Evolutionary conservation across 64 coral and sea anemone genomes (phyloP), one percentile per base, ranked within the genome.

Genomic region (Montipora capricornis): DNA sequence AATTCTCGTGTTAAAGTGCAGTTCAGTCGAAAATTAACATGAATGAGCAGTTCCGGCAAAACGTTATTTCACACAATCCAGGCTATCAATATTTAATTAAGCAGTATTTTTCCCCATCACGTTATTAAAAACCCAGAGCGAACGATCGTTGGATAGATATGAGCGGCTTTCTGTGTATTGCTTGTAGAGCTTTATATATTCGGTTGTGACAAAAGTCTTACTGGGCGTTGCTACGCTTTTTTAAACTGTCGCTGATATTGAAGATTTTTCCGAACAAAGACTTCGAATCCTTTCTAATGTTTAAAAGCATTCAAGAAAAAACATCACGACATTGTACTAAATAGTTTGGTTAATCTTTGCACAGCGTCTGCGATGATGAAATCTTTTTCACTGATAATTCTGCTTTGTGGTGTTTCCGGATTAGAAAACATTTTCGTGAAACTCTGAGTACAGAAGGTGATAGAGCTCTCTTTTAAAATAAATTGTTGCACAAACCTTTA

Each of bases 31-130:
- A 4, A 64, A 64, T 0, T 0, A 64, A 64, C 61, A 0, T 16
- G 1, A 57, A 57, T 8, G 6, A 16, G 61, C 61, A 10, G 52
- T 55, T 55, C n/a, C 52, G 8, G 51, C 24, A 20, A 17, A 24
- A 13, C 12, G n/a, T 86, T 86, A 10, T 86, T 86, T 71, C 17
- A 2, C 44, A 46, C 1, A 68, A 68, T 6, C 5, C 20, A 2
- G 17, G 4, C 71, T 47, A 86, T 86, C 46, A 73, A 73, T 71
- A 71, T 86, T 86, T 86, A 20, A 86, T 86, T 86, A 20, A 86
- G 47, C 7, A 24, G 9, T 78, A 46, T 78, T 78, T 49, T 19
- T 19, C 3, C 49, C n/a, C 50, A 47, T 71, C 53, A 57, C 64
- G 8, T 50, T 47, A 84, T 84, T 78, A 19, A 64, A 64, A 47